Conservation (phyloP, 2,888 invertebrate species). For the Melinopterus prodromus region DNA sequence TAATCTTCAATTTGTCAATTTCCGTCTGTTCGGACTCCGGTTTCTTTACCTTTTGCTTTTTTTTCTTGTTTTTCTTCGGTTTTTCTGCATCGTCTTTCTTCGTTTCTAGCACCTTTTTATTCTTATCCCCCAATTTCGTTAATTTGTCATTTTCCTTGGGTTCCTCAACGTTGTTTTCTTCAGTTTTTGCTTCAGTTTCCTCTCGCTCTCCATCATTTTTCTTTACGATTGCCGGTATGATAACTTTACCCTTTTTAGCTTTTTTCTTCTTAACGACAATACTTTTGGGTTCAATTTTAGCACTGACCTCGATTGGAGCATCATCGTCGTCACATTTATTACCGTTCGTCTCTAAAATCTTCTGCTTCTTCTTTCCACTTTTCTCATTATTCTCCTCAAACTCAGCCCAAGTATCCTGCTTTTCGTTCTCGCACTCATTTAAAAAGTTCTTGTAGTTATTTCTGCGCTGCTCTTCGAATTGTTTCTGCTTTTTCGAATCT, state of each 20-base stretch:
- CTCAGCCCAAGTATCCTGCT: conserved; percentile 40
- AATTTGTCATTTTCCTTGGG: conserved; percentile 22
- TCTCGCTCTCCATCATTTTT: conserved; percentile 22
- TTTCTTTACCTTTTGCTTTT: conserved; percentile 31
- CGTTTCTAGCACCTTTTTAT: conserved; percentile 45
- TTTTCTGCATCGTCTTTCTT: conserved; percentile 30
- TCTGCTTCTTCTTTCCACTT: conserved; percentile 14
- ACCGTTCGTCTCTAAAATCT: conserved; percentile 20
- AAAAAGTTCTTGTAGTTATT: conserved; percentile 63
- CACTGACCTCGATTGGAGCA: conserved; percentile 48
- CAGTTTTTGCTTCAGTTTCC: neutral
- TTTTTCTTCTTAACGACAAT: conserved; percentile 42
- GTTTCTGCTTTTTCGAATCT: conserved; percentile 44
- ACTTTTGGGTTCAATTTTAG: conserved; percentile 46
- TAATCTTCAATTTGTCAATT: conserved; percentile 39
- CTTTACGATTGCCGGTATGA: conserved; percentile 20
- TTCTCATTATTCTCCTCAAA: conserved; percentile 30
- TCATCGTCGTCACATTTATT: conserved; percentile 44
- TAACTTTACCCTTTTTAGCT: conserved; percentile 30
- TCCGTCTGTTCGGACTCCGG: conserved; percentile 40
- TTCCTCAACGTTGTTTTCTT: conserved; percentile 17
- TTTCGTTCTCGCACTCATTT: conserved; percentile 34
- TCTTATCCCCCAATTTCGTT: conserved; percentile 32
- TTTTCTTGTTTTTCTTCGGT: conserved; percentile 5
- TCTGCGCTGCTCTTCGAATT: conserved; percentile 48